Base-by-base conservation (phyloP, 2,888 invertebrate genomes). In the Bruchidius siliquastri region DNA sequence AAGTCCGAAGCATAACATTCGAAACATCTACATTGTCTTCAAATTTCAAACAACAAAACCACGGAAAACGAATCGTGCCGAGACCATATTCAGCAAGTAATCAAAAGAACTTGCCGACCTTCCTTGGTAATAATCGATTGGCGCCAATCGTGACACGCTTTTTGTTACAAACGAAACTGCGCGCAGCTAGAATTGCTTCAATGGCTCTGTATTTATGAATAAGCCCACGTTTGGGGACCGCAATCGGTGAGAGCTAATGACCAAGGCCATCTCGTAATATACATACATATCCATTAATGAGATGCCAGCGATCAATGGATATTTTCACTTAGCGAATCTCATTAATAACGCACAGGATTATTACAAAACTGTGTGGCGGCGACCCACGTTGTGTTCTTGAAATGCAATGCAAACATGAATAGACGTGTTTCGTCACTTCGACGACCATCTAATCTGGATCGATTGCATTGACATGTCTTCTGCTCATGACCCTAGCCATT, bases 181-280 rank as follows among this genome's bases (percentile, higher is more conserved):
- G 49, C 3, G 13, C 49, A 13, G 49, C 49, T 49, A 49, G 8
- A 49, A 49, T 49, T 13, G 18, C 49, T 13, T 49, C 6, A 49
- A 49, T 49, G 6, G 49, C 73, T 68, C 71, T 69, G 69, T 73
- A 73, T 71, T 73, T 73, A 73, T 73, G 73, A 73, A 73, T 73
- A 73, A 73, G 20, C 73, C 73, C 73, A 73, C 73, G 73, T 71
- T 71, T 73, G 73, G 73, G 66, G 10, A 49, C 26, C 26, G 26
- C 26, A 8, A 4, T 8, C 8, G 26, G 68, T 71, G 73, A 73
- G 71, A 71, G 71, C 73, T 73, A 73, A 73, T 73, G 70, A 71
- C 73, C 73, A 73, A 73, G 73, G 73, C 73, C 73, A 73, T 32
- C 68, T 30, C 71, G 71, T 73, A 73, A 73, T 71, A 73, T 71